Evolutionary conservation across 2,888 invertebrate genomes (phyloP), one percentile per base, ranked within the genome.

Genomic region (Parnassius smintheus): DNA sequence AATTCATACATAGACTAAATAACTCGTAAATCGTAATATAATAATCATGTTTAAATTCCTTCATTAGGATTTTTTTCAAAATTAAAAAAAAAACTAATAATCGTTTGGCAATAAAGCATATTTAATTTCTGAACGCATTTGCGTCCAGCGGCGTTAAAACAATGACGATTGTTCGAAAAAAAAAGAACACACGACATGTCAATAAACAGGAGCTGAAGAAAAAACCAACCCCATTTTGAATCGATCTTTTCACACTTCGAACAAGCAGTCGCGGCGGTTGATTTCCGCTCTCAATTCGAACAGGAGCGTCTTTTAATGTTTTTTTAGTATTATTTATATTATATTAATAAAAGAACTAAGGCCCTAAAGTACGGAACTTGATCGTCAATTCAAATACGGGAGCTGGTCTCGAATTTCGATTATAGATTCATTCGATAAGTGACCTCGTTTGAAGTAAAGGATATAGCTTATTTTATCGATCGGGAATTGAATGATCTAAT

Each of bases 241-340:
- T 91, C 91, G 86, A 91, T 90, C 86, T 86, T 84, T 88, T 91
- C 90, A 91, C 91, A 91, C 91, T 91, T 91, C 72, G 82, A 82
- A 88, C 89, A 87, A 89, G 83, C 81, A 80, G 74, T 75, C 80
- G 77, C 81, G 91, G 88, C 91, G 89, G 88, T 87, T 90, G 86
- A 88, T 90, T 91, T 91, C 91, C 91, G 91, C 85, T 90, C 89
- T 84, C 84, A 84, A 89, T 86, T 90, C 86, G 85, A 86, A 89
- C 82, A 82, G 83, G 81, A 83, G 80, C 83, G 80, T 85, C 83
- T 83, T 85, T 82, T 83, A 79, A 74, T 75, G 75, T 82, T 85
- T 83, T 82, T 83, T 83, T 85, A 11, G 42, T 49, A 59, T 63
- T 59, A 72, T 79, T 77, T 72, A 72, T 72, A 75, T 64, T 60